phyloP scores from a whole-genome alignment of 2,888 invertebrate genomes.

The Coenonympha arcania region DNA sequence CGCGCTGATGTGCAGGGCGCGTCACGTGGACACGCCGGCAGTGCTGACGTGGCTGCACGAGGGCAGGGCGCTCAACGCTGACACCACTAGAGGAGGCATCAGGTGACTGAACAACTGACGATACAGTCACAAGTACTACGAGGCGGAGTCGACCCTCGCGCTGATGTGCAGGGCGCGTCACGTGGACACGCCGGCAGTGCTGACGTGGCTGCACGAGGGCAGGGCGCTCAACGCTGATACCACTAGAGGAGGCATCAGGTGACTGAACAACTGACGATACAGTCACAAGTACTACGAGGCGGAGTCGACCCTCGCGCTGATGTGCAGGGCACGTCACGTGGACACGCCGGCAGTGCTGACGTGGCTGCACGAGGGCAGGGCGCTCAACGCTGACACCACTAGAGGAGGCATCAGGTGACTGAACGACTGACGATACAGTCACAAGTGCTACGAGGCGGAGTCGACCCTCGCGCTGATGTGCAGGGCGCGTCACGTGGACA shows the following conservation, averaged over 20 bases:
- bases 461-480: no score
- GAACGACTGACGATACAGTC: no score
- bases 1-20: constrained; percentile 76
- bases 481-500: no score
- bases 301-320: no score
- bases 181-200: constrained; percentile 32
- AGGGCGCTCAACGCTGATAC: constrained; percentile 78
- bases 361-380: no score
- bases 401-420: no score
- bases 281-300: no score
- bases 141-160: background rate
- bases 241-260: constrained; percentile 79
- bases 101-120: constrained; percentile 60
- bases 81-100: constrained; percentile 78
- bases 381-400: no score
- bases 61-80: constrained; percentile 76
- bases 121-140: background rate
- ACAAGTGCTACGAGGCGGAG: no score
- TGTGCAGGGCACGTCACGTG: no score
- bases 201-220: constrained; percentile 79
- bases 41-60: constrained; percentile 78
- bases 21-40: constrained; percentile 59
- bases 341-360: no score
- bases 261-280: no score
- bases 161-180: background rate